Evolutionary conservation across 2,113 vertebrate species (phyloP).

Genomic region (Thunnus maccoyii): DNA sequence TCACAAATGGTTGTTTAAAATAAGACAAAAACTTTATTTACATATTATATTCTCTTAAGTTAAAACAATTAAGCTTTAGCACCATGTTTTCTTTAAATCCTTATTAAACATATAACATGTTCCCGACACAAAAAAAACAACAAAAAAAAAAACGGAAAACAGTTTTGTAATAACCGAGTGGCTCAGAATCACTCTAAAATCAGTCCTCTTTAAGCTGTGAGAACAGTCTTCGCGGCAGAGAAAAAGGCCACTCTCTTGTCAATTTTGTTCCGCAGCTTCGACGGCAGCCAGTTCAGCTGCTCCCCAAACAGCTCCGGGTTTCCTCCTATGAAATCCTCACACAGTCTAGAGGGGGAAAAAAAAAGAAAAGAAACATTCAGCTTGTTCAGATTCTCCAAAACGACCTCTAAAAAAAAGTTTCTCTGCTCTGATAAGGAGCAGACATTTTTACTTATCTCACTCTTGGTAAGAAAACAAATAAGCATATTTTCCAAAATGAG

Average conservation of each 20-base stretch:
- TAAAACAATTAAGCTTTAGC: conserved; percentile 56
- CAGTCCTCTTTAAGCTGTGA: conserved; percentile 38
- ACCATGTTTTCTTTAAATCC: conserved; percentile 26
- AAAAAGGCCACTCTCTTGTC: conserved; percentile 91
- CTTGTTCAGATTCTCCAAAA: not conserved
- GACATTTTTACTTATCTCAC: no score
- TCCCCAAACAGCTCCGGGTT: conserved; percentile 82
- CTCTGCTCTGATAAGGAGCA: no score
- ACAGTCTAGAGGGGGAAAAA: conserved; percentile 81
- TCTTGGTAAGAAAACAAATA: no score
- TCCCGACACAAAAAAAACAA: not conserved
- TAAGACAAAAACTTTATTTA: conserved; percentile 52
- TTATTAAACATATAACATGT: conserved; percentile 1
- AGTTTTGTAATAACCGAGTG: not conserved
- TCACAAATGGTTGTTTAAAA: conserved; percentile 40
- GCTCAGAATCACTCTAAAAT: conserved; percentile 48
- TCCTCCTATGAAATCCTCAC: conserved; percentile 91
- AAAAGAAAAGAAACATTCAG: not conserved
- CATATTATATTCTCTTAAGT: conserved; percentile 38
- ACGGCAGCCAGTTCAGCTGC: conserved; percentile 87
- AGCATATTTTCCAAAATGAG: no score
- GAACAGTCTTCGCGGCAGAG: conserved; percentile 63
- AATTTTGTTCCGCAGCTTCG: conserved; percentile 86
- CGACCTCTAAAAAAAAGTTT: no score
- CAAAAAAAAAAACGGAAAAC: not conserved